Conservation (phyloP, 1,140 invertebrate species). For the Latrodectus geometricus region DNA sequence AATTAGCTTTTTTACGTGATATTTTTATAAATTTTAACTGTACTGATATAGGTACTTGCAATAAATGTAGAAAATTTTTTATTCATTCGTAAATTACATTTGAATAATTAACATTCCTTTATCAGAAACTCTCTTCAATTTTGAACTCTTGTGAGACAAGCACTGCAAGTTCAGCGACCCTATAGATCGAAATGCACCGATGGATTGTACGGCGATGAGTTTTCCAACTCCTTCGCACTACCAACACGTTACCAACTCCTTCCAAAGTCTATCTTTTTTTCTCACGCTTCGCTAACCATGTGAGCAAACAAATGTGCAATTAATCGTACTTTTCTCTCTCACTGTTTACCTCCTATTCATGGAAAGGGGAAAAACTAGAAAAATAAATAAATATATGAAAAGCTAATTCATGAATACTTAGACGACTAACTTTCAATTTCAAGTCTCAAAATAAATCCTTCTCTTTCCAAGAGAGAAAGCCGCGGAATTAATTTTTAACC, state of each 20-base stretch:
- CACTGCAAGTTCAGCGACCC: slow-evolving; percentile 2
- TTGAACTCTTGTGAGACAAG: neutral
- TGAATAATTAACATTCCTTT: too few relatives aligned
- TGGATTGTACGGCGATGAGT: neutral
- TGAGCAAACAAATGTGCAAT: slow-evolving; percentile 19
- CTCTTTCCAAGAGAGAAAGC: too few relatives aligned
- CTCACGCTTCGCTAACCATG: slow-evolving; percentile 10
- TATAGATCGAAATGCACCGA: slow-evolving; percentile 4
- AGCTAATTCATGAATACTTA: slow-evolving; percentile 6
- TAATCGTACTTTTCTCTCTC: slow-evolving; percentile 34
- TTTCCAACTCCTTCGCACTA: neutral
- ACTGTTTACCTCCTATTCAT: neutral
- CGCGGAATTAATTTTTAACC: too few relatives aligned
- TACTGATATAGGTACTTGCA: too few relatives aligned
- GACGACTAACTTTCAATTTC: slow-evolving; percentile 12
- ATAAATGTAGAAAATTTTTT: too few relatives aligned
- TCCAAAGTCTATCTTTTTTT: neutral
- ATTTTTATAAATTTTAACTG: too few relatives aligned
- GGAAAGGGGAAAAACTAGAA: slow-evolving; percentile 5
- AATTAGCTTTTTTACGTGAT: too few relatives aligned
- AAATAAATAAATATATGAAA: neutral
- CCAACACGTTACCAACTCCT: neutral
- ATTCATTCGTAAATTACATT: too few relatives aligned
- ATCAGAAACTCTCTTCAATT: too few relatives aligned
- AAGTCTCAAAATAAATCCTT: slow-evolving; percentile 5